These are phyloP conservation scores for Nebria ingens DNA, from an alignment of 1,140 invertebrate species.

Conservation along the genomic window DNA sequence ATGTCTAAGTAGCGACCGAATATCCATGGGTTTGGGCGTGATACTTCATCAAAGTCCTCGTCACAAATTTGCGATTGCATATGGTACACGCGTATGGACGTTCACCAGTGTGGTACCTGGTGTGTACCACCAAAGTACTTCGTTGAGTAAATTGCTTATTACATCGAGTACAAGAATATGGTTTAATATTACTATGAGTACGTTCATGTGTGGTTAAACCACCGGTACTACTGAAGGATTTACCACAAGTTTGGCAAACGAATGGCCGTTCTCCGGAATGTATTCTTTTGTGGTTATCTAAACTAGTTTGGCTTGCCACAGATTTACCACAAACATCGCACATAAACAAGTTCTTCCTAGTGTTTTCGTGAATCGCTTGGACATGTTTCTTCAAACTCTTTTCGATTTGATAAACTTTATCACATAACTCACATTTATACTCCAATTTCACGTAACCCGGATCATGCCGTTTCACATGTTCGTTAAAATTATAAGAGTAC, in stretches of 20 bases:
- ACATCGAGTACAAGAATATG: slow-evolving; percentile 1
- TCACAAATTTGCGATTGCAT: slow-evolving; percentile 41
- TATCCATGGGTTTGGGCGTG: background rate
- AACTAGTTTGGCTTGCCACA: slow-evolving; percentile 22
- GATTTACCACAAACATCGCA: slow-evolving; percentile 22
- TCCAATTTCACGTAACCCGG: background rate
- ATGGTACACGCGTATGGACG: slow-evolving; percentile 72
- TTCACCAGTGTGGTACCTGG: slow-evolving; percentile 52
- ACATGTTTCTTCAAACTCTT: background rate
- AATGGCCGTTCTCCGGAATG: slow-evolving; percentile 28
- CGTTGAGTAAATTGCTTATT: slow-evolving; percentile 9
- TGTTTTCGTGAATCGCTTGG: slow-evolving; percentile 13
- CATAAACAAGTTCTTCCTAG: slow-evolving; percentile 14
- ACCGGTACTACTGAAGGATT: slow-evolving; percentile 18
- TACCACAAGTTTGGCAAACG: slow-evolving; percentile 25
- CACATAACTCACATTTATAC: background rate
- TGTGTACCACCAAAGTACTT: slow-evolving; percentile 57
- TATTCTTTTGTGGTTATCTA: slow-evolving; percentile 24
- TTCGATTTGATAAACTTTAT: background rate
- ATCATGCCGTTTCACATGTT: background rate
- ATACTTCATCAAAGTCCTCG: slow-evolving; percentile 5
- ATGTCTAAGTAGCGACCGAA: too few species aligned
- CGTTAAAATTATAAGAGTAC: slow-evolving; percentile 11
- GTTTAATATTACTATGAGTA: background rate
- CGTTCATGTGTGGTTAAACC: slow-evolving; percentile 15